A percentile compares a stretch with the other conserved stretches of the same genome.
Conservation (phyloP, 2,888 invertebrate species). For the Agrotis ipsilon region DNA sequence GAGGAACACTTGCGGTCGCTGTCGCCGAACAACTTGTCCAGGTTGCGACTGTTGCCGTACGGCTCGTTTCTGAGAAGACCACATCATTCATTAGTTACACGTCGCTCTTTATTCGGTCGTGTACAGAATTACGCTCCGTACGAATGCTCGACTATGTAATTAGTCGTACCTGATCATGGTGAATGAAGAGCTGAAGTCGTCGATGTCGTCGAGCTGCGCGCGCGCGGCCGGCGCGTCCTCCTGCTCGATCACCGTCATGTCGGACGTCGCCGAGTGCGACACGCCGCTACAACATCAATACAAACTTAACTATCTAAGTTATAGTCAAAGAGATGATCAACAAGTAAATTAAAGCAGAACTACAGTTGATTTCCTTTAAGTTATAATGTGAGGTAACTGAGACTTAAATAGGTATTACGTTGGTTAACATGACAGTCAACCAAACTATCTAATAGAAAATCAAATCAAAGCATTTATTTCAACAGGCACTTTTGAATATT, state of each 20-base stretch:
- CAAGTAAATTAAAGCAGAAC: too few species aligned
- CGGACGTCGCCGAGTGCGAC: constrained; percentile 94
- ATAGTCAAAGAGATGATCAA: neutral
- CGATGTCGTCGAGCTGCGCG: constrained; percentile 80
- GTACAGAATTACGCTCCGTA: neutral
- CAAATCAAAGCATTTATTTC: too few species aligned
- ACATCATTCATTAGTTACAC: neutral
- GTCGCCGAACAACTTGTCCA: constrained; percentile 72
- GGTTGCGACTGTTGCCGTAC: constrained; percentile 73
- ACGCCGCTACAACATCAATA: constrained; percentile 75
- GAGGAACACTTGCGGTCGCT: constrained; percentile 48
- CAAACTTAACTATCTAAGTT: neutral
- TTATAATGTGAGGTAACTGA: too few species aligned
- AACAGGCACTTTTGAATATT: too few species aligned
- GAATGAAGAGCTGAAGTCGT: constrained; percentile 89
- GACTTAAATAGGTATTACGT: too few species aligned
- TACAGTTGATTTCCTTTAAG: too few species aligned
- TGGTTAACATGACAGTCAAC: too few species aligned
- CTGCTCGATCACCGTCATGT: constrained; percentile 98
- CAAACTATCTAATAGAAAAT: too few species aligned
- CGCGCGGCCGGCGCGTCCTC: constrained; percentile 88
- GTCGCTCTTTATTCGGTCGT: neutral
- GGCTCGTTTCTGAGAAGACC: constrained; percentile 80
- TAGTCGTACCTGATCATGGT: constrained; percentile 90
- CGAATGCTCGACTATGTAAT: neutral